Evolutionary conservation across 2,888 invertebrate genomes (phyloP).

Genomic region (Parnassius apollo): DNA sequence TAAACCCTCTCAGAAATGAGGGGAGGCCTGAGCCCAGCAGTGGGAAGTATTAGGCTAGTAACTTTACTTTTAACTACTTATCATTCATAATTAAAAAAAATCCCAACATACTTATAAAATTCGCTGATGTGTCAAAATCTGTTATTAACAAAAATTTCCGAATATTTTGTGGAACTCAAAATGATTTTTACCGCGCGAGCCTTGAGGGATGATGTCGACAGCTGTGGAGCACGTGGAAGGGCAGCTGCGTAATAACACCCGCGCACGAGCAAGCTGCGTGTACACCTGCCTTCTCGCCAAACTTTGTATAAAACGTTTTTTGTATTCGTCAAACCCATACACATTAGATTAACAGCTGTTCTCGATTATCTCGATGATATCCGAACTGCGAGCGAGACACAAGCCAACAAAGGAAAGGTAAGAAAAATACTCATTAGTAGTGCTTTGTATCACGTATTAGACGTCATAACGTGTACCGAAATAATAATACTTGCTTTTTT

Average conservation of each 20-base stretch:
- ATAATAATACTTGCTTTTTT: too few relatives aligned
- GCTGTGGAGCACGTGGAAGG: constrained; percentile 72
- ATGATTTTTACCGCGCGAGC: constrained; percentile 19
- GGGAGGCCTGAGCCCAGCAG: too few relatives aligned
- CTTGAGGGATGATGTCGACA: constrained; percentile 57
- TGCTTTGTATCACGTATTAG: too few relatives aligned
- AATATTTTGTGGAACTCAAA: constrained; percentile 24
- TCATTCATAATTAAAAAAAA: neutral
- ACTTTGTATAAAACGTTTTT: constrained; percentile 51
- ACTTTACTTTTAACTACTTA: too few relatives aligned
- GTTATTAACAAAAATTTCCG: neutral
- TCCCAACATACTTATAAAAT: neutral
- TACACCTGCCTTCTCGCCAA: constrained; percentile 59
- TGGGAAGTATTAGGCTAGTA: too few relatives aligned
- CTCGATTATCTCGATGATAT: constrained; percentile 14
- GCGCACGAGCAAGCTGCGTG: constrained; percentile 71
- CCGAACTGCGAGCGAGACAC: neutral
- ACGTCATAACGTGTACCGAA: too few relatives aligned
- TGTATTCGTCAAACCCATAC: constrained; percentile 41
- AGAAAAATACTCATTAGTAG: neutral
- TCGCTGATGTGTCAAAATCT: neutral
- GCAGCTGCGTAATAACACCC: constrained; percentile 65
- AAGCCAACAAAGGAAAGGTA: neutral
- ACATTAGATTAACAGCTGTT: constrained; percentile 39
- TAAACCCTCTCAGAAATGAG: too few relatives aligned